Conservation (phyloP, 2,113 vertebrate genomes). For the Arothron firmamentum region DNA sequence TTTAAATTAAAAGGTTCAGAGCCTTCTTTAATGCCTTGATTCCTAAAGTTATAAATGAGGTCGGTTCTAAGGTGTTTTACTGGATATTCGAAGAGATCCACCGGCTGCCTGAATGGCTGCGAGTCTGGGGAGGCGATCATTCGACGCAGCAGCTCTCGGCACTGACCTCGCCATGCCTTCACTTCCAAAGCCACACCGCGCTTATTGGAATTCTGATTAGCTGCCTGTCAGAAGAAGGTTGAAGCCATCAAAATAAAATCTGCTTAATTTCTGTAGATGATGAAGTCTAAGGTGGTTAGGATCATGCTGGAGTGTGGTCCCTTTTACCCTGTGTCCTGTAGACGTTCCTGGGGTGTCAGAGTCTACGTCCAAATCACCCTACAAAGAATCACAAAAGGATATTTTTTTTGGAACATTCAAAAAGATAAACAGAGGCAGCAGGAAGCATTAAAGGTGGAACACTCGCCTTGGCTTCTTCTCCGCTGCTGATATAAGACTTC, state of each 20-base stretch:
- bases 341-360: conserved; percentile 95
- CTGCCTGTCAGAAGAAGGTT: conserved; percentile 28
- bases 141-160: conserved; percentile 84
- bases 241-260: neutral
- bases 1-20: neutral
- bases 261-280: neutral
- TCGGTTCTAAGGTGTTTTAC: conserved; percentile 59
- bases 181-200: conserved; percentile 71
- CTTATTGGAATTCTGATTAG: conserved; percentile 44
- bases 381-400: conserved; percentile 32
- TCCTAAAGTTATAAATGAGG: neutral
- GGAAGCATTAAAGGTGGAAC: neutral
- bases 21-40: neutral
- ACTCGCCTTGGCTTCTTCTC: conserved; percentile 72
- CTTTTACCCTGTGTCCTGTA: conserved; percentile 82
- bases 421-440: neutral
- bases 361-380: conserved; percentile 87
- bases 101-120: conserved; percentile 86
- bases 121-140: conserved; percentile 89
- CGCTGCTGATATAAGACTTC: conserved; percentile 85
- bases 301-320: neutral
- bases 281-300: neutral
- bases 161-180: conserved; percentile 83
- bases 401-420: neutral
- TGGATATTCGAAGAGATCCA: conserved; percentile 86